phyloP scores from a whole-genome alignment of 2,113 vertebrate species.

The Petaurus breviceps region DNA sequence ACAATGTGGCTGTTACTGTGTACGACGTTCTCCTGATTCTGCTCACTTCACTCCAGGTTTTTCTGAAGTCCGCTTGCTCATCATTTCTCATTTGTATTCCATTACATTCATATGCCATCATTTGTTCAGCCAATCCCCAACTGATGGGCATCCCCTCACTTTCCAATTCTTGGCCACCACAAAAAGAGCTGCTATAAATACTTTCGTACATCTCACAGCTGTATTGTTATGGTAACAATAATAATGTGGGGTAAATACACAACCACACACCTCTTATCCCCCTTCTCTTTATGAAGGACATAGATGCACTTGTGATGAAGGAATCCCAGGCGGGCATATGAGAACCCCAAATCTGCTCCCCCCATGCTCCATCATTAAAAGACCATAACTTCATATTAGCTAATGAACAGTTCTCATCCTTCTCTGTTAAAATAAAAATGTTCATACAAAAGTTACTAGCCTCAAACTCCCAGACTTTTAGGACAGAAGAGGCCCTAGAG shows the following conservation, averaged over 20 bases:
- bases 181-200: no score
- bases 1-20: no score
- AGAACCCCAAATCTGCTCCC: background rate
- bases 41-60: no score
- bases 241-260: background rate
- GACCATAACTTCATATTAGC: conserved; percentile 36
- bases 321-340: background rate
- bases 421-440: conserved; percentile 19
- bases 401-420: background rate
- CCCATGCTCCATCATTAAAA: background rate
- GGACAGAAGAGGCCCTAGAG: background rate
- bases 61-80: no score
- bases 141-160: no score
- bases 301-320: background rate
- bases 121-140: no score
- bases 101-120: no score
- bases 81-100: no score
- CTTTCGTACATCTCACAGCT: no score
- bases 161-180: no score
- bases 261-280: no score
- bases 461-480: background rate
- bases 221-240: background rate
- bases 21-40: no score
- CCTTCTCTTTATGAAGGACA: background rate
- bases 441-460: conserved; percentile 6